Percentiles rank a stretch among this genome's conserved stretches.
Evolutionary conservation across 2,113 vertebrate genomes (phyloP).

Genomic region (Vicugna pacos): DNA sequence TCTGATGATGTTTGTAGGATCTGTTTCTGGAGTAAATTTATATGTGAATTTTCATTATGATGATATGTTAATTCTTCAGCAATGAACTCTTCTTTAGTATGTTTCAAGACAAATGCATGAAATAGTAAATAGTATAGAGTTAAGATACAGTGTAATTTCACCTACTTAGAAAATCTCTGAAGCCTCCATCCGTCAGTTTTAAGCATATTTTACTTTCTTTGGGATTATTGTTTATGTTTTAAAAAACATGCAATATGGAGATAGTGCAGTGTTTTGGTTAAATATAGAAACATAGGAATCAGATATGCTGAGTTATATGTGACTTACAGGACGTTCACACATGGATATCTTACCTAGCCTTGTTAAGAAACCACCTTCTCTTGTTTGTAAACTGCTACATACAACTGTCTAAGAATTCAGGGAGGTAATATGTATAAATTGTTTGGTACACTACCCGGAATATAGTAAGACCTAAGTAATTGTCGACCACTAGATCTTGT

Average conservation of each 20-base stretch:
- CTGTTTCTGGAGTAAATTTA: neutral
- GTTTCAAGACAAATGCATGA: neutral
- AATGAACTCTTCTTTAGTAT: neutral
- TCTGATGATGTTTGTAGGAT: neutral
- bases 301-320: neutral
- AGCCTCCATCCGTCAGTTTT: neutral
- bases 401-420: neutral
- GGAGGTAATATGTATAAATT: neutral
- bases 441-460: neutral
- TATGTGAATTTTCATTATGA: neutral
- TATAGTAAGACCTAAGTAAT: neutral
- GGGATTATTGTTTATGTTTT: neutral
- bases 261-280: neutral
- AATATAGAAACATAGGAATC: neutral
- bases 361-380: neutral
- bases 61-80: neutral
- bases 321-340: neutral
- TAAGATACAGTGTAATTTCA: neutral
- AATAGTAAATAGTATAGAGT: neutral
- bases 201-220: neutral
- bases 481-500: neutral
- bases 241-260: neutral
- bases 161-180: neutral
- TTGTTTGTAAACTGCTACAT: neutral
- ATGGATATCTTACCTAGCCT: neutral